Percentiles rank a stretch among this genome's conserved stretches.
phyloP scores from a whole-genome alignment of 2,888 invertebrate species.

The Sinelater perroti region DNA sequence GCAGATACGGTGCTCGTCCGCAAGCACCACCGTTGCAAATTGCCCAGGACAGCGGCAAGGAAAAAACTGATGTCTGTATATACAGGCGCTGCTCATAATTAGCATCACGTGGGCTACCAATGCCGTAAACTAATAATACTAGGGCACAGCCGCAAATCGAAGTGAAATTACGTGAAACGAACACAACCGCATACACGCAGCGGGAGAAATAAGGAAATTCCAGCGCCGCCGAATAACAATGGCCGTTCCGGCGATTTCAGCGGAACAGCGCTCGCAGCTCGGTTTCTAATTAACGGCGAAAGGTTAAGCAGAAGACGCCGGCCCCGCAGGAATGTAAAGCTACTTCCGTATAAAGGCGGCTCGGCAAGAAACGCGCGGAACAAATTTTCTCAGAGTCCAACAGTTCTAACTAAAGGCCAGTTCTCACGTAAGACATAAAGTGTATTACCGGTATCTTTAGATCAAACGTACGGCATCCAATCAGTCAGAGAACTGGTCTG shows the following conservation, averaged over 20 bases:
- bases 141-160: no score
- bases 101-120: not conserved
- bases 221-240: no score
- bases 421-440: constrained; percentile 39
- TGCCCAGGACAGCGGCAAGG: not conserved
- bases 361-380: constrained; percentile 27
- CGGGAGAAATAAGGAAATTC: no score
- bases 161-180: no score
- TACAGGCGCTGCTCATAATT: not conserved
- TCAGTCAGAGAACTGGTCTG: constrained; percentile 39
- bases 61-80: constrained; percentile 9
- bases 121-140: no score
- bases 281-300: constrained; percentile 25
- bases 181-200: no score
- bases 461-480: constrained; percentile 42
- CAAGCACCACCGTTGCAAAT: constrained; percentile 3
- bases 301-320: constrained; percentile 20
- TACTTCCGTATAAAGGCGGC: constrained; percentile 37
- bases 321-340: constrained; percentile 34
- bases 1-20: constrained; percentile 4
- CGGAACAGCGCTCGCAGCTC: constrained; percentile 18
- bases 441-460: constrained; percentile 37
- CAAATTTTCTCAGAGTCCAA: constrained; percentile 37
- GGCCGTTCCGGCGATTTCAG: no score
- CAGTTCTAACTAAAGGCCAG: constrained; percentile 34